These are phyloP conservation scores for Polydrusus tereticollis DNA, from an alignment of 2,888 invertebrate genomes.

Conservation along the genomic window DNA sequence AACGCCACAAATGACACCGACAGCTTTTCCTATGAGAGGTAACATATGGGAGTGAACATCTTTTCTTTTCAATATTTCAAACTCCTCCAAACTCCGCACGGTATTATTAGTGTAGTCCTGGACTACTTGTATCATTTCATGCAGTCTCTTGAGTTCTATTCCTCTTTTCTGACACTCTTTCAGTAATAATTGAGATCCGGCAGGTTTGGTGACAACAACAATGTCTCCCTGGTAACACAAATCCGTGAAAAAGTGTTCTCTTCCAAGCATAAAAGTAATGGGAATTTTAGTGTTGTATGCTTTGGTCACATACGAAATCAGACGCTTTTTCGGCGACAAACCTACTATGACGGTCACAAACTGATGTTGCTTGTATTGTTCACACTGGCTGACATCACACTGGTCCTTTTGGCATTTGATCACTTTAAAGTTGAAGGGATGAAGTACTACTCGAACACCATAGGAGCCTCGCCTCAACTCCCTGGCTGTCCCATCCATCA, in stretches of 20 bases:
- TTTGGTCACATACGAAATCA: neutral
- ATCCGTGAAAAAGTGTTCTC: neutral
- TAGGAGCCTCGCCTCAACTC: neutral
- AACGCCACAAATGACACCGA: neutral
- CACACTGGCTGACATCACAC: neutral
- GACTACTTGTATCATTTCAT: neutral
- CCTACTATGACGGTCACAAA: neutral
- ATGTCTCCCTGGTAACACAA: neutral
- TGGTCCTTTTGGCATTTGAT: neutral
- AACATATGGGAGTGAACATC: neutral
- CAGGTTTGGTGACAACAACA: neutral
- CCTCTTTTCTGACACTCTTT: neutral
- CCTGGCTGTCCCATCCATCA: neutral
- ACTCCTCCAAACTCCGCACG: neutral
- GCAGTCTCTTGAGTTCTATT: neutral
- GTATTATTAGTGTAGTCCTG: neutral
- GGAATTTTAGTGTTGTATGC: neutral
- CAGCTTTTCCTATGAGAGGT: neutral
- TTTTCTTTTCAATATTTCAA: neutral
- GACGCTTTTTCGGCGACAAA: neutral
- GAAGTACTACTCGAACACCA: neutral
- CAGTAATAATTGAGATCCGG: neutral
- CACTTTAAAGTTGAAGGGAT: neutral
- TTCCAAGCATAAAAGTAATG: neutral
- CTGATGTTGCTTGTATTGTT: neutral